Evolutionary conservation across 1,140 invertebrate species (phyloP), one percentile per base, ranked within the genome.

Genomic region (Triops cancriformis): DNA sequence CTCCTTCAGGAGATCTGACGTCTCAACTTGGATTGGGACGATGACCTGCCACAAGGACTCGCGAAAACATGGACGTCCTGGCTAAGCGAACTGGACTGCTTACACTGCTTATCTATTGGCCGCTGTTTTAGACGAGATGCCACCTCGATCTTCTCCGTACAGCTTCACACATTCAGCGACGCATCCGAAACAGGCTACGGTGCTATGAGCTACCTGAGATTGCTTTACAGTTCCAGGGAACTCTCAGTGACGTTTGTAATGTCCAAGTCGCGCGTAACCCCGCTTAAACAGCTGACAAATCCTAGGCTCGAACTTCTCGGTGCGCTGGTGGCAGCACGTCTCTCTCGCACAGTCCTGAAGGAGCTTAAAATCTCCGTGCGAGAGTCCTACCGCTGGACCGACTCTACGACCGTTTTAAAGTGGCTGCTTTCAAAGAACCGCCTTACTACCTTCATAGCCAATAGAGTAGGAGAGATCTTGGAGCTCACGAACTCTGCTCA

Each of bases 351-450:
- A 45, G 43, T 45, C 18, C 18, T 45, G 1, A 45, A 45, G 43
- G 43, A 45, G 43, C 43, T 45, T 18, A 18, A 9, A 18, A 45
- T 45, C 10, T 18, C 43, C 43, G 43, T 45, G 18, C 43, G 18
- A 0, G 43, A 45, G 43, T 45, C 43, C 1, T 45, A 45, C 43
- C 43, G 10, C 43, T 85, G 23, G 83, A 82, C 1, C 78, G 82
- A 37, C n/a, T 86, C n/a, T 80, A 80, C 37, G 72, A 64, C 85
- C 14, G 82, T 82, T 1, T 74, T 86, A 18, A 45, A 80, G 6
- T 86, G 85, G 84, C 78, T 86, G 3, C 75, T 77, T 26, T 45
- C 43, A 45, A 45, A 1, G 10, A 9, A 45, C 18, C 43, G 26
- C 28, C 76, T 27, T 31, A 73, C 51, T 31, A 72, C 9, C 1